phyloP scores from a whole-genome alignment of 1,140 invertebrate genomes.

The Eueides isabella region DNA sequence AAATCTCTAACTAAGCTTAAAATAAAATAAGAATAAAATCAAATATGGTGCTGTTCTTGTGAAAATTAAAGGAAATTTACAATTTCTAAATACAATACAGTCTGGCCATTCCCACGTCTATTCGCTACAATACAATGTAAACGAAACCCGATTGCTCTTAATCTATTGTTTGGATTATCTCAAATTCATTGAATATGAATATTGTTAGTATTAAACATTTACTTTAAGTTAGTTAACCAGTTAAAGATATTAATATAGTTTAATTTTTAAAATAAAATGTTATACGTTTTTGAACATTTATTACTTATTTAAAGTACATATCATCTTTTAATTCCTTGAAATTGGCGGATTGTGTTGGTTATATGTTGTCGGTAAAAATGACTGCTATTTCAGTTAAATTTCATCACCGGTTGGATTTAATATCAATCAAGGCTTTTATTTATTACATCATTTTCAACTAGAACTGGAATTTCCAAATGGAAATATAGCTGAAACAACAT shows the following conservation, averaged over 20 bases:
- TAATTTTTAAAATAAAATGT: neutral
- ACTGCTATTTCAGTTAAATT: neutral
- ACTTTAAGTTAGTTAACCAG: neutral
- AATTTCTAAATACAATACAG: neutral
- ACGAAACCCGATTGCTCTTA: neutral
- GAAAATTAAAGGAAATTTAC: slow-evolving; percentile 1
- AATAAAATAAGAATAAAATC: neutral
- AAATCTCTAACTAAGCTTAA: no score
- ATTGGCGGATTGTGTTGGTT: no score
- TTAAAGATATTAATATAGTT: neutral
- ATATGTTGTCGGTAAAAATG: no score
- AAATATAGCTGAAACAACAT: no score
- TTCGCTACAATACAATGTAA: neutral
- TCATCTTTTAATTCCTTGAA: no score
- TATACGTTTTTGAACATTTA: neutral
- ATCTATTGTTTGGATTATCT: neutral
- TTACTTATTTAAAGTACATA: no score
- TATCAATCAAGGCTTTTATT: no score
- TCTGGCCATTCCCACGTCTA: neutral
- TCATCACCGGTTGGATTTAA: neutral
- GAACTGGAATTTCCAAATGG: no score
- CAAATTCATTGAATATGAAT: slow-evolving; percentile 19
- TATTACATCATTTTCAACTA: no score
- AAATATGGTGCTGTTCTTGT: neutral
- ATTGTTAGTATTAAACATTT: neutral